Evolutionary conservation across 2,113 vertebrate genomes (phyloP).

Genomic region (Calyptommatus sinebrachiatus): DNA sequence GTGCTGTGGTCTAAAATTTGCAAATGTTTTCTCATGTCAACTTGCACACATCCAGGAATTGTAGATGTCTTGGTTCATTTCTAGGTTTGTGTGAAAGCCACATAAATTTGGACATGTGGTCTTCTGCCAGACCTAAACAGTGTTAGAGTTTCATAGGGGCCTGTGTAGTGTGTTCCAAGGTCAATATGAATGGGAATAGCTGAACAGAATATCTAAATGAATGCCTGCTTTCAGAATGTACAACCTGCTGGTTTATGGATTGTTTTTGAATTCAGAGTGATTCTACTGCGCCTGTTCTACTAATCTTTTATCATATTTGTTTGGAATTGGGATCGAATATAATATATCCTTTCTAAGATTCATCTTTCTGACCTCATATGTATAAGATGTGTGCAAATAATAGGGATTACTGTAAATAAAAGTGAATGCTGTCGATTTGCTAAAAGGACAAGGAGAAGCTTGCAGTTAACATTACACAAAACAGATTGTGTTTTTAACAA

Average conservation of each 20-base stretch:
- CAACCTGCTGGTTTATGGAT: not conserved
- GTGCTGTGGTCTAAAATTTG: not conserved
- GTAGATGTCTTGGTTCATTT: not conserved
- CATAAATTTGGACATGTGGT: not conserved
- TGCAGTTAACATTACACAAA: constrained; percentile 38
- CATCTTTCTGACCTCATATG: not conserved
- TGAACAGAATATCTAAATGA: not conserved
- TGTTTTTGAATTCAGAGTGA: not conserved
- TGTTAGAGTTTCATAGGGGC: not conserved
- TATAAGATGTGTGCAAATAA: constrained; percentile 32
- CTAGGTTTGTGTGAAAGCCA: not conserved
- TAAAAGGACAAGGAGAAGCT: constrained; percentile 26
- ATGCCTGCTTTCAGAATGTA: not conserved
- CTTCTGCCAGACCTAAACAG: constrained; percentile 1
- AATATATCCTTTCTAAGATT: not conserved
- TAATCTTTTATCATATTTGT: not conserved
- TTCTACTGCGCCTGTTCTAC: not conserved
- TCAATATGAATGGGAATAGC: not conserved
- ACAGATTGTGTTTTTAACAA: constrained; percentile 42
- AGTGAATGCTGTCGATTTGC: constrained; percentile 24
- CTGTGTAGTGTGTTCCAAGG: not conserved
- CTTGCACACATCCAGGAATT: not conserved
- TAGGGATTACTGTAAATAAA: constrained; percentile 32
- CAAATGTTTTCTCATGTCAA: not conserved
- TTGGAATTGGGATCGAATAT: not conserved